Base-by-base conservation (phyloP, 2,797 vertebrate genomes). In the Falco columbarius region DNA sequence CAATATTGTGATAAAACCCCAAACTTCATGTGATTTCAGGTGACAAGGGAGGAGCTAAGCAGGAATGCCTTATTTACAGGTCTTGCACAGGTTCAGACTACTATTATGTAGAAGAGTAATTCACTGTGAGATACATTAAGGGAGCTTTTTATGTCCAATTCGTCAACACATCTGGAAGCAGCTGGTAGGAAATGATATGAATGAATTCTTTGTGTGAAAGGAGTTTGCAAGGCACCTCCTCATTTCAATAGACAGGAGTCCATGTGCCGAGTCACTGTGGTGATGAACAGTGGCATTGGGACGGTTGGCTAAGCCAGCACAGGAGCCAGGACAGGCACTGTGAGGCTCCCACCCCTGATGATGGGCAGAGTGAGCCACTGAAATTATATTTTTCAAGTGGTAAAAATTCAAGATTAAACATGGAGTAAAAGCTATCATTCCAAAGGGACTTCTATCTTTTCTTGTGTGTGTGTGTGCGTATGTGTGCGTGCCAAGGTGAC, bases 161-260 rank as follows among this genome's bases (percentile, higher is more conserved):
- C 55, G 42, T 44, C 32, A 26, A 1, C 40, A 17, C 40, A 21
- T 83, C 46, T 59, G 29, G 59, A 79, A 91, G 38, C 32, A 74
- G 27, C 62, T 47, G 49, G 9, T 46, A 65, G 54, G 34, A 75
- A 67, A 56, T 58, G 32, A 1, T 4, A 23, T 3, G 55, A 63
- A 27, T 0, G 10, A 36, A 36, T 8, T 70, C 12, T 55, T 40
- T 11, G 0, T 0, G 2, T 1, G 3, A 38, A 36, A 51, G 47
- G 38, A 40, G 24, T 30, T 44, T 56, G 63, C 0, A 2, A 73
- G 55, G 22, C 54, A 49, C 12, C n/a, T 15, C 17, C 32, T 32
- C 13, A 1, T 9, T 13, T 14, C 46, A 8, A 23, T 2, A 65
- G 75, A 22, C 8, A 2, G 21, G 42, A 30, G 15, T 26, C 30